A percentile compares a stretch with the other conserved stretches of the same genome.
Conservation (phyloP, 1,140 invertebrate genomes). For the Mamestra configurata region DNA sequence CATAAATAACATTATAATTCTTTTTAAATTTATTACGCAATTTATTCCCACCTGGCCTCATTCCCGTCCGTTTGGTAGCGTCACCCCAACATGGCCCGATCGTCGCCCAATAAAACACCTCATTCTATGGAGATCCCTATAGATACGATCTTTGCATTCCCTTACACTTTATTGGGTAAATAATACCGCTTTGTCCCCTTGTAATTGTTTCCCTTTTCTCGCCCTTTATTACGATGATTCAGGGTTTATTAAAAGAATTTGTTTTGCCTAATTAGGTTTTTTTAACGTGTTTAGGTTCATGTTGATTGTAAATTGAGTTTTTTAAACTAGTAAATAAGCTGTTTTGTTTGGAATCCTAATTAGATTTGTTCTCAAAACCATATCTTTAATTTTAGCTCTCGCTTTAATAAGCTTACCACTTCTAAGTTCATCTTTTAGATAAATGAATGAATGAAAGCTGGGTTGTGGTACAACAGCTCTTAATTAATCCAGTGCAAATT, state of each 20-base stretch:
- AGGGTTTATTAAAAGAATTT: slow-evolving; percentile 62
- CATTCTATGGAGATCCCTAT: slow-evolving; percentile 66
- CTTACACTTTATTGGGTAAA: slow-evolving; percentile 69
- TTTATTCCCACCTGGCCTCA: slow-evolving; percentile 55
- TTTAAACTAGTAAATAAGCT: background rate
- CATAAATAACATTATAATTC: slow-evolving; percentile 48
- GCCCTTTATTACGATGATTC: slow-evolving; percentile 65
- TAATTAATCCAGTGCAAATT: slow-evolving; percentile 43
- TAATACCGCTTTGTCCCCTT: slow-evolving; percentile 68
- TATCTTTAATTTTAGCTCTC: slow-evolving; percentile 1
- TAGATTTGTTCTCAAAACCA: background rate
- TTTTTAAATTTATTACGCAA: slow-evolving; percentile 56
- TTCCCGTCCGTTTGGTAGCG: slow-evolving; percentile 49
- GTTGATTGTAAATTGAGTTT: slow-evolving; percentile 26
- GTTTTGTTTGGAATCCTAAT: background rate
- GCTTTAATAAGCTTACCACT: background rate
- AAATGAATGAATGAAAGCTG: slow-evolving; percentile 15
- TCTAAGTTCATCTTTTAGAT: slow-evolving; percentile 17
- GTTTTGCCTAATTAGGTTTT: slow-evolving; percentile 47
- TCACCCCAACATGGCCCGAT: slow-evolving; percentile 56
- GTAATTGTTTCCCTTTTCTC: slow-evolving; percentile 70
- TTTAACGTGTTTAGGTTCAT: slow-evolving; percentile 25
- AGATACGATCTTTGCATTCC: slow-evolving; percentile 67
- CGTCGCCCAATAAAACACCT: slow-evolving; percentile 70
- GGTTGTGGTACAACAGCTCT: background rate